A percentile compares a stretch with the other conserved stretches of the same genome.
Evolutionary conservation across 2,797 vertebrate species (phyloP).

Genomic region (Enteromius fasciolatus): DNA sequence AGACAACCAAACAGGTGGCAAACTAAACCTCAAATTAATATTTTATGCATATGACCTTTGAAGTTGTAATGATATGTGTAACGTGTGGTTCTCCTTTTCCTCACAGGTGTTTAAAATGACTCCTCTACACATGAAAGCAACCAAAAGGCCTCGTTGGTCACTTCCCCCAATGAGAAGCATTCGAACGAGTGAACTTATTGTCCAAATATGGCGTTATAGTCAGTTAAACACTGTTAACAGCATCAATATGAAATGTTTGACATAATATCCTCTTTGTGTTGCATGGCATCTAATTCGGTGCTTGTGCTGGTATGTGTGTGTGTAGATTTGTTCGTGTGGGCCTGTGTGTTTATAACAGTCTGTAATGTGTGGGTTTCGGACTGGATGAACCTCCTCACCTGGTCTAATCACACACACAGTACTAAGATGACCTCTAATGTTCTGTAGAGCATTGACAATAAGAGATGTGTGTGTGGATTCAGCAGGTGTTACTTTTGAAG

Average conservation of each 20-base stretch:
- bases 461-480: slow-evolving; percentile 27
- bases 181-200: not conserved
- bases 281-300: slow-evolving; percentile 1
- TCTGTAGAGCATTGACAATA: slow-evolving; percentile 22
- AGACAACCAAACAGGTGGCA: slow-evolving; percentile 70
- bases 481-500: slow-evolving; percentile 37
- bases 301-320: not conserved
- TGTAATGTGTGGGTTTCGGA: slow-evolving; percentile 13
- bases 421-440: not conserved
- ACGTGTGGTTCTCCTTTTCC: slow-evolving; percentile 60
- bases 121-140: slow-evolving; percentile 56
- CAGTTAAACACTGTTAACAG: not conserved
- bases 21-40: slow-evolving; percentile 73
- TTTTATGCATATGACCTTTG: slow-evolving; percentile 75
- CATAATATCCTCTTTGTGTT: slow-evolving; percentile 14
- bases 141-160: slow-evolving; percentile 59
- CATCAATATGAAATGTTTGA: slow-evolving; percentile 16
- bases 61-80: slow-evolving; percentile 70
- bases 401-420: not conserved
- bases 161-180: slow-evolving; percentile 7
- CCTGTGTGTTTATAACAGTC: slow-evolving; percentile 16
- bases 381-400: not conserved
- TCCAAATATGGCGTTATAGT: slow-evolving; percentile 20
- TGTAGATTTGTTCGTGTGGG: slow-evolving; percentile 4
- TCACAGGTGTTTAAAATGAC: slow-evolving; percentile 68